These are phyloP conservation scores for Pelecanoides urinatrix DNA, from an alignment of 2,113 vertebrate genomes.

Conservation along the genomic window DNA sequence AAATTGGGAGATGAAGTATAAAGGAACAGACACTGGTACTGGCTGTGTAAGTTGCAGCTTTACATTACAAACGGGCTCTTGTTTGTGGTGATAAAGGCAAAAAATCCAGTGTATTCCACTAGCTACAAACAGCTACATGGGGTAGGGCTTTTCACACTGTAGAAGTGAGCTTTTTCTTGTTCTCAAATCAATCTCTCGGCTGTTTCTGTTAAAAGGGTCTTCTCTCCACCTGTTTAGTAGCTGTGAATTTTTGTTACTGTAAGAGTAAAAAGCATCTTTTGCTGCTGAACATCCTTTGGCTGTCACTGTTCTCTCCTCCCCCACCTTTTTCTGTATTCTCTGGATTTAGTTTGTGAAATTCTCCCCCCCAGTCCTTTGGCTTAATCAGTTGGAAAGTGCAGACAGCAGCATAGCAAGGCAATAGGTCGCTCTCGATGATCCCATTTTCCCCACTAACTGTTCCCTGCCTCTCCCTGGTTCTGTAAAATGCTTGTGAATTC, in stretches of 20 bases:
- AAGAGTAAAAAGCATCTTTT: background rate
- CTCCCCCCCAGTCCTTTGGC: background rate
- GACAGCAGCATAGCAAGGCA: background rate
- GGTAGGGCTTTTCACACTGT: background rate
- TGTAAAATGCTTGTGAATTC: background rate
- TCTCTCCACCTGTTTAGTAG: background rate
- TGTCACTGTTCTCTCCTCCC: background rate
- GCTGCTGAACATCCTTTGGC: background rate
- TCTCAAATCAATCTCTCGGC: background rate
- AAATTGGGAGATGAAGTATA: constrained; percentile 55
- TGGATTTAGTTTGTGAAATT: background rate
- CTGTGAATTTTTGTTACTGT: background rate
- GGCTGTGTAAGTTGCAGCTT: constrained; percentile 29
- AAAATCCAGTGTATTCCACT: constrained; percentile 20
- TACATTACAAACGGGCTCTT: constrained; percentile 51
- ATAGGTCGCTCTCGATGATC: background rate
- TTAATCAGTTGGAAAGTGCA: background rate
- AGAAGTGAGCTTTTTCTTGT: constrained; percentile 7
- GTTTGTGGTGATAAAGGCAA: constrained; percentile 53
- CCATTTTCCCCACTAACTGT: background rate
- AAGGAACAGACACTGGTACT: constrained; percentile 41
- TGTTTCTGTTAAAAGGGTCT: constrained; percentile 5
- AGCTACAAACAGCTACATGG: constrained; percentile 1
- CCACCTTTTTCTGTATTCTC: background rate
- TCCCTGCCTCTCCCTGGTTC: background rate